A percentile compares a stretch with the other conserved stretches of the same genome.
Conservation (phyloP, 2,797 vertebrate genomes). For the Knipowitschia caucasica region DNA sequence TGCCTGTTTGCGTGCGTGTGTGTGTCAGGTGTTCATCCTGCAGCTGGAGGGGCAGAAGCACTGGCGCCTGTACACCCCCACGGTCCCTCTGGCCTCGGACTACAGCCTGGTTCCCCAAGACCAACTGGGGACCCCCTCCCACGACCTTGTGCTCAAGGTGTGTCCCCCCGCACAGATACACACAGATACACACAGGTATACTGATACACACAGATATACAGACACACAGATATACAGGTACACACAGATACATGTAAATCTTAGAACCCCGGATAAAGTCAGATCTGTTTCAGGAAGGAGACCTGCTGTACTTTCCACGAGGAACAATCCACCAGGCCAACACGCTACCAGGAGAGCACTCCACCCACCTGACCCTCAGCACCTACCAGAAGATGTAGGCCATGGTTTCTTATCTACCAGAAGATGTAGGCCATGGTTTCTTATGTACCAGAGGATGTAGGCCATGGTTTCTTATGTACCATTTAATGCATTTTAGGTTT, state of each 20-base stretch:
- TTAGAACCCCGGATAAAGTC: background rate
- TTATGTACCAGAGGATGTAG: too few relatives aligned
- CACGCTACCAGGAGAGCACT: constrained; percentile 79
- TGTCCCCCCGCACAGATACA: background rate
- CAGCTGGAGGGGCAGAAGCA: constrained; percentile 91
- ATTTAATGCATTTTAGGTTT: too few relatives aligned
- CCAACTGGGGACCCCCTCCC: constrained; percentile 79
- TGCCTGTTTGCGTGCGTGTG: too few relatives aligned
- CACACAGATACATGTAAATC: too few relatives aligned
- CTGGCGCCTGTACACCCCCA: constrained; percentile 86
- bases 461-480: too few relatives aligned
- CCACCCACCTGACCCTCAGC: constrained; percentile 90
- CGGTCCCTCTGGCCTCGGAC: constrained; percentile 80
- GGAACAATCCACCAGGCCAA: constrained; percentile 91
- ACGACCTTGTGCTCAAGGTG: constrained; percentile 86
- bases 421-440: background rate
- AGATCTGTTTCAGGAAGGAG: constrained; percentile 76
- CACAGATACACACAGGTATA: background rate
- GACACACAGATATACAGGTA: background rate
- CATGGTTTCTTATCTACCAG: background rate
- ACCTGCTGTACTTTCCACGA: constrained; percentile 90
- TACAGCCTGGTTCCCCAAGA: constrained; percentile 82
- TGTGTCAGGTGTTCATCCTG: constrained; percentile 85
- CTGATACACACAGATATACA: background rate
- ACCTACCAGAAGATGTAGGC: constrained; percentile 89